phyloP scores from a whole-genome alignment of 2,888 invertebrate genomes.

The Ochropleura leucogaster region DNA sequence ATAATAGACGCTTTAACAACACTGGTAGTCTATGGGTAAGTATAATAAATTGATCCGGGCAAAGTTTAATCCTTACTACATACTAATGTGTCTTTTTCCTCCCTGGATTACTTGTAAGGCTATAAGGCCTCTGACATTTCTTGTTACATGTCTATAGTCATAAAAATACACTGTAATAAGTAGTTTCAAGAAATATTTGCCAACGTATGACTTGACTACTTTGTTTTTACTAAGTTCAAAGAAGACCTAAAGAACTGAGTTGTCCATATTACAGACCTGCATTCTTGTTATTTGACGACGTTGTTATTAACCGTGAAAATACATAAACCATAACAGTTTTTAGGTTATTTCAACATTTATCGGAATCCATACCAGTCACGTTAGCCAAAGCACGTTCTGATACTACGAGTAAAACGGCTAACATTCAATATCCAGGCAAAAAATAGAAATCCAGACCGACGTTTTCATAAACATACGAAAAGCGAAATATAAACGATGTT shows the following conservation, averaged over 20 bases:
- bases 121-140: neutral
- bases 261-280: neutral
- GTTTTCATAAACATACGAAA: slow-evolving; percentile 29
- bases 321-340: slow-evolving; percentile 56
- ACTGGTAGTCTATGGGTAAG: neutral
- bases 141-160: slow-evolving; percentile 19
- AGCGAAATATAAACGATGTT: neutral
- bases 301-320: slow-evolving; percentile 50
- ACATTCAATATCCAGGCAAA: slow-evolving; percentile 32
- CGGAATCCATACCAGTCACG: slow-evolving; percentile 27
- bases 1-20: slow-evolving; percentile 3
- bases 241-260: neutral
- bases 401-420: slow-evolving; percentile 22
- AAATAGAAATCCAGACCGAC: slow-evolving; percentile 42
- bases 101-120: neutral
- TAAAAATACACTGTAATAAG: slow-evolving; percentile 15
- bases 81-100: slow-evolving; percentile 5
- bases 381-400: slow-evolving; percentile 62
- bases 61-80: neutral
- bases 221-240: slow-evolving; percentile 5
- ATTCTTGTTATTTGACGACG: slow-evolving; percentile 32
- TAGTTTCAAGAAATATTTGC: slow-evolving; percentile 19
- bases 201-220: neutral
- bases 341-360: slow-evolving; percentile 52
- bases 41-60: slow-evolving; percentile 1